Evolutionary conservation across 2,113 vertebrate genomes (phyloP).

Genomic region (Noctilio leporinus): DNA sequence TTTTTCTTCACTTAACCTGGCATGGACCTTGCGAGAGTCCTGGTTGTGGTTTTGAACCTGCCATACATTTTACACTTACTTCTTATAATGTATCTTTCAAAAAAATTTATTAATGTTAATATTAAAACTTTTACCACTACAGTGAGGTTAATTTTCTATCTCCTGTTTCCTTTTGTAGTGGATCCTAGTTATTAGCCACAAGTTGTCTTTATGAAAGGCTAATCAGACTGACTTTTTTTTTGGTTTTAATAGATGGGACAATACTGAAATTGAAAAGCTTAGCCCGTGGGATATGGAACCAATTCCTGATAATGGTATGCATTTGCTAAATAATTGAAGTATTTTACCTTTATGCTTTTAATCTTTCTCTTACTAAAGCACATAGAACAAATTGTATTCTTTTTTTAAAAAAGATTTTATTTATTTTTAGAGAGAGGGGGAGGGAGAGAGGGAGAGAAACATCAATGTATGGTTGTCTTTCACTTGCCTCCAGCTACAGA

Average conservation of each 20-base stretch:
- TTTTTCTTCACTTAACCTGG: not conserved
- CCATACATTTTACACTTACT: not conserved
- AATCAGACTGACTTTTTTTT: not conserved
- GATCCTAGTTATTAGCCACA: not conserved
- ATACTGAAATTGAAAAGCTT: slow-evolving; percentile 93
- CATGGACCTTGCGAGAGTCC: not conserved
- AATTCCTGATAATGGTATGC: slow-evolving; percentile 92
- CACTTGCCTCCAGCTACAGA: too few relatives aligned
- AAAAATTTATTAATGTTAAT: not conserved
- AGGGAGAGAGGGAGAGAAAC: too few relatives aligned
- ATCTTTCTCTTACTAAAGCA: not conserved
- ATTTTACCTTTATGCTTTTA: not conserved
- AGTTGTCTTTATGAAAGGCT: not conserved
- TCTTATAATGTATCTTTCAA: not conserved
- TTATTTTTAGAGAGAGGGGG: too few relatives aligned
- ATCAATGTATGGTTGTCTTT: too few relatives aligned
- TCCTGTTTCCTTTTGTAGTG: not conserved
- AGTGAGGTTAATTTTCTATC: not conserved
- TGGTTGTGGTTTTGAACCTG: not conserved
- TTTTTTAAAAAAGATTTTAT: too few relatives aligned
- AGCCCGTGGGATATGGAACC: slow-evolving; percentile 98
- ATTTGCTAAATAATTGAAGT: not conserved
- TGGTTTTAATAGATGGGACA: slow-evolving; percentile 90
- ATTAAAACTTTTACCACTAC: not conserved
- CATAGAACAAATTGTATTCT: not conserved